Conservation (phyloP, 2,888 invertebrate species). For the Dione juno region DNA sequence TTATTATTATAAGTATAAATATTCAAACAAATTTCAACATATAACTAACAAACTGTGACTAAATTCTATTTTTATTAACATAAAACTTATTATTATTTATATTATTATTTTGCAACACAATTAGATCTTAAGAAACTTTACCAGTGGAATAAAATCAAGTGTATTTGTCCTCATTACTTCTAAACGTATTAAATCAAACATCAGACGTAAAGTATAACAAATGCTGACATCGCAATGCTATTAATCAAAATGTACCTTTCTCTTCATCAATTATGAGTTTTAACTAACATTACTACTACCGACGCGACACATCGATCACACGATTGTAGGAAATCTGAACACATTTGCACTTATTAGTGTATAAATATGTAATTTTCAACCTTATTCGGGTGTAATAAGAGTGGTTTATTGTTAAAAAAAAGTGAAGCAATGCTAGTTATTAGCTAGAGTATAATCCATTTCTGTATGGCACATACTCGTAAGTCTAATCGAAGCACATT, state of each 20-base stretch:
- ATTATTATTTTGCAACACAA: slow-evolving; percentile 1
- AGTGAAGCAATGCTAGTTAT: slow-evolving; percentile 44
- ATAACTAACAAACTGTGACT: too few species aligned
- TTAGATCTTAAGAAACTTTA: neutral
- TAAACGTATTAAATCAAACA: slow-evolving; percentile 1
- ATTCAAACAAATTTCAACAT: too few species aligned
- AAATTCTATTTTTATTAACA: too few species aligned
- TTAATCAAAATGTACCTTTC: slow-evolving; percentile 54
- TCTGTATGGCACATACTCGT: slow-evolving; percentile 53
- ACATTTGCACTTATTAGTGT: slow-evolving; percentile 46
- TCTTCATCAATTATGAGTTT: slow-evolving; percentile 58
- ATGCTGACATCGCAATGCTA: slow-evolving; percentile 41
- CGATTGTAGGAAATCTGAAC: slow-evolving; percentile 47
- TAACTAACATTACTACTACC: slow-evolving; percentile 51
- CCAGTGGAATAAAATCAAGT: neutral
- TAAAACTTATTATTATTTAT: too few species aligned
- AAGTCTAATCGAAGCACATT: slow-evolving; percentile 73
- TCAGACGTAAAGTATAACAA: slow-evolving; percentile 23
- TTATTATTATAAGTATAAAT: too few species aligned
- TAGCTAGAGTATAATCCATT: slow-evolving; percentile 54
- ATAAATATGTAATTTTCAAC: slow-evolving; percentile 44
- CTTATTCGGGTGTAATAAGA: slow-evolving; percentile 41
- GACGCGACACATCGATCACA: slow-evolving; percentile 61
- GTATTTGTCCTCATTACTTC: slow-evolving; percentile 5
- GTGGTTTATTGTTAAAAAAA: slow-evolving; percentile 33